phyloP scores from a whole-genome alignment of 2,888 invertebrate species.

The Ophioninae sp. region DNA sequence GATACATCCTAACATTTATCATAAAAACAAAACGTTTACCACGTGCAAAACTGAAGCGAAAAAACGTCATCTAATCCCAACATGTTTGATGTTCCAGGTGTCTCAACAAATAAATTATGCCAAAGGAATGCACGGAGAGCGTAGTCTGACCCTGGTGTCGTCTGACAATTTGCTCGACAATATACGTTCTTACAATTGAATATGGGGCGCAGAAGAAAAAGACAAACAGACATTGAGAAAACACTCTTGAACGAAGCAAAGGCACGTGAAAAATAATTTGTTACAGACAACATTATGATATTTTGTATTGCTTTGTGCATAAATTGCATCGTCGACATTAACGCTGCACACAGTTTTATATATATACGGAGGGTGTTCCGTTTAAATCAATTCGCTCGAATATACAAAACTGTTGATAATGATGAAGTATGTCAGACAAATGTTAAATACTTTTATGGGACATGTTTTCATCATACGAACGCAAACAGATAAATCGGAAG shows the following conservation, averaged over 20 bases:
- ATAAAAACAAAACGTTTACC: not conserved
- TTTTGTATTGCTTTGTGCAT: constrained; percentile 48
- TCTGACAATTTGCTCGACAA: constrained; percentile 80
- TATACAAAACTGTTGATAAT: not conserved
- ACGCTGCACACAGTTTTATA: not conserved
- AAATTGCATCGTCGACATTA: constrained; percentile 10
- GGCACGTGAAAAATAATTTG: constrained; percentile 14
- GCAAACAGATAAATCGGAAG: not conserved
- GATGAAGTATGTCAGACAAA: not conserved
- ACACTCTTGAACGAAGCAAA: constrained; percentile 45
- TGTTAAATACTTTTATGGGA: not conserved
- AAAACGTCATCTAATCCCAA: constrained; percentile 19
- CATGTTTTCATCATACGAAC: not conserved
- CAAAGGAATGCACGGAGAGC: constrained; percentile 91
- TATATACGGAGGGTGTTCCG: not conserved
- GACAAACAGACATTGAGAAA: constrained; percentile 5
- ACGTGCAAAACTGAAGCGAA: not conserved
- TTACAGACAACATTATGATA: constrained; percentile 22
- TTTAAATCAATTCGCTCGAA: not conserved
- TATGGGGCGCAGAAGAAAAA: not conserved
- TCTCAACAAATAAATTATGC: constrained; percentile 94
- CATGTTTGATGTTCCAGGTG: constrained; percentile 79
- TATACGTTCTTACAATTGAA: constrained; percentile 77
- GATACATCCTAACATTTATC: not conserved
- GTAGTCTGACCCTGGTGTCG: constrained; percentile 86